phyloP scores from a whole-genome alignment of 2,888 invertebrate species.

The Hemithea aestivaria region DNA sequence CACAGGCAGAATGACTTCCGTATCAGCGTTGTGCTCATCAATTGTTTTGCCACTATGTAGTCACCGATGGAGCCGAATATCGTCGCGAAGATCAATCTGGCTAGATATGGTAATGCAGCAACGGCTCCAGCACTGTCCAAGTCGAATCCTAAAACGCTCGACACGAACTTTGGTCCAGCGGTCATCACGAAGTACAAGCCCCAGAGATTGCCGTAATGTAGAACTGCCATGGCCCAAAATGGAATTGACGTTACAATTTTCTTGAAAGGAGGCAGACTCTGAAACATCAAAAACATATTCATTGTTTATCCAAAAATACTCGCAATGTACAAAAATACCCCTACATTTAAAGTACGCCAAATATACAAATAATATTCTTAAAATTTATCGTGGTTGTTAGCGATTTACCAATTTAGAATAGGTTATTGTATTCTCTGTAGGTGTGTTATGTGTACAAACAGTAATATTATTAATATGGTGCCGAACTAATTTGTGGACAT shows the following conservation, averaged over 20 bases:
- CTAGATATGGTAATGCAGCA: constrained; percentile 85
- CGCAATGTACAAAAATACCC: too few relatives aligned
- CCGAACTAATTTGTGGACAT: neutral
- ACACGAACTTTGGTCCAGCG: constrained; percentile 86
- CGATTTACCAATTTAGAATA: too few relatives aligned
- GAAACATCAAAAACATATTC: constrained; percentile 30
- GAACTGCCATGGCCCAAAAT: constrained; percentile 81
- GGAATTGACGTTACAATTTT: constrained; percentile 82
- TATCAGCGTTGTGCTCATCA: constrained; percentile 68
- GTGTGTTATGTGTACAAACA: too few relatives aligned
- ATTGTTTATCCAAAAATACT: too few relatives aligned
- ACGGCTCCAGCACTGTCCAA: constrained; percentile 84
- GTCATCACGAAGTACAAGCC: constrained; percentile 87
- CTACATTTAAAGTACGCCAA: too few relatives aligned
- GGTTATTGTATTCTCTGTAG: too few relatives aligned
- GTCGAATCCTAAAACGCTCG: constrained; percentile 85
- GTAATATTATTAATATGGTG: too few relatives aligned
- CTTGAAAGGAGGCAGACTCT: constrained; percentile 83
- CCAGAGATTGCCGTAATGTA: constrained; percentile 89
- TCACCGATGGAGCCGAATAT: constrained; percentile 86
- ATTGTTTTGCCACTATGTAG: constrained; percentile 65
- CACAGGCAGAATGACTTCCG: constrained; percentile 83
- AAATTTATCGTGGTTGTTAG: too few relatives aligned
- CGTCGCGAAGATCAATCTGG: constrained; percentile 83
- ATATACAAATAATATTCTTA: too few relatives aligned